These are phyloP conservation scores for Columba livia DNA, from an alignment of 2,113 vertebrate species.

Conservation along the genomic window DNA sequence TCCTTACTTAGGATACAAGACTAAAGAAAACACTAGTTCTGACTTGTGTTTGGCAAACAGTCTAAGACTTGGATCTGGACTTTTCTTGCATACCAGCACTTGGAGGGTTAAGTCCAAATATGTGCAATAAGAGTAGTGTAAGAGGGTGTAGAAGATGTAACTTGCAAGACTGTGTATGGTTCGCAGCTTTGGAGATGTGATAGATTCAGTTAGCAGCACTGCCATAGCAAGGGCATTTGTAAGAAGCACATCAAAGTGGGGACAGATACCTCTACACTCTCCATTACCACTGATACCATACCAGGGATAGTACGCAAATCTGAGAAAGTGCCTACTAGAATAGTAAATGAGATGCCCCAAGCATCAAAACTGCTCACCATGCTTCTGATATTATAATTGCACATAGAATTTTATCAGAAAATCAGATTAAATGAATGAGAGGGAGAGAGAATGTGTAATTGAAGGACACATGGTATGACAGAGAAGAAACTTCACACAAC, in stretches of 20 bases:
- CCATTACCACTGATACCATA: neutral
- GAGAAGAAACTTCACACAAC: neutral
- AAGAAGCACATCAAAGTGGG: neutral
- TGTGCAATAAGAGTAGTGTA: neutral
- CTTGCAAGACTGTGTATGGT: neutral
- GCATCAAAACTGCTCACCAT: neutral
- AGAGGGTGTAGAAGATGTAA: neutral
- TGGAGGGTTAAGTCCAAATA: neutral
- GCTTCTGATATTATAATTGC: neutral
- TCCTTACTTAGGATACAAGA: neutral
- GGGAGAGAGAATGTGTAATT: neutral
- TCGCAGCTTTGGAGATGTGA: slow-evolving; percentile 13
- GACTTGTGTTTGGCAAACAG: neutral
- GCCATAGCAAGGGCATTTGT: neutral
- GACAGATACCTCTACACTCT: neutral
- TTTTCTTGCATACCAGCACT: neutral
- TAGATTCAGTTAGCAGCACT: neutral
- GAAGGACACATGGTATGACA: neutral
- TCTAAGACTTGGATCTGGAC: neutral
- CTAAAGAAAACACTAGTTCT: neutral
- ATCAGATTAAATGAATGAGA: neutral
- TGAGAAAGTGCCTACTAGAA: neutral
- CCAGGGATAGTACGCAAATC: neutral
- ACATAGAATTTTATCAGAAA: neutral
- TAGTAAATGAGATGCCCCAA: neutral